These are phyloP conservation scores for Desmophyllum pertusum DNA, from an alignment of 92 coral and sea anemone genomes.

Conservation along the genomic window DNA sequence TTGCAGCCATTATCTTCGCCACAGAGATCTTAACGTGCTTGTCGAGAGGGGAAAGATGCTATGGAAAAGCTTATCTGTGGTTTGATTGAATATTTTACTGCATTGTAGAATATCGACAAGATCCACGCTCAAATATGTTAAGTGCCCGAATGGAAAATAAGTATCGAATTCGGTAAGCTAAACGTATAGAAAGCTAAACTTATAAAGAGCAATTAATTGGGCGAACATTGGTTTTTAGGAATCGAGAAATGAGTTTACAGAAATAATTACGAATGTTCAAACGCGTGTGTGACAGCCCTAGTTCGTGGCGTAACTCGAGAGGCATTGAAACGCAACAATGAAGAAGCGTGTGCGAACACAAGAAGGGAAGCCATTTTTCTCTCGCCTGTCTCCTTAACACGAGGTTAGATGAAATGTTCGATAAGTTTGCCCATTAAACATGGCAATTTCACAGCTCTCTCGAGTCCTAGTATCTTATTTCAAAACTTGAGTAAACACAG, in stretches of 20 bases:
- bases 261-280: background rate
- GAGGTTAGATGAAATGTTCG: slow-evolving; percentile 46
- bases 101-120: background rate
- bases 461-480: slow-evolving; percentile 50
- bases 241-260: background rate
- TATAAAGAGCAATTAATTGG: slow-evolving; percentile 37
- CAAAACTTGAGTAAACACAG: slow-evolving; percentile 58
- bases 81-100: slow-evolving; percentile 13
- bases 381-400: slow-evolving; percentile 43
- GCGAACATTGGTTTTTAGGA: slow-evolving; percentile 28
- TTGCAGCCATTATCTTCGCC: slow-evolving; percentile 16
- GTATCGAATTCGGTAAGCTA: slow-evolving; percentile 10
- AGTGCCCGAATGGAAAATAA: slow-evolving; percentile 14
- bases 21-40: slow-evolving; percentile 39
- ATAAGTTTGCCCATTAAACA: slow-evolving; percentile 39
- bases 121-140: slow-evolving; percentile 10
- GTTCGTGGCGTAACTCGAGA: background rate
- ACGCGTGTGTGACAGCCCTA: background rate
- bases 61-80: slow-evolving; percentile 18
- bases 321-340: background rate
- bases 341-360: background rate
- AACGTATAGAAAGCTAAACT: slow-evolving; percentile 7
- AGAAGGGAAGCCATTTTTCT: background rate
- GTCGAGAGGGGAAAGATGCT: slow-evolving; percentile 10
- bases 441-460: slow-evolving; percentile 35